Conservation (phyloP, 2,797 vertebrate species). For the Bovichtus diacanthus region DNA sequence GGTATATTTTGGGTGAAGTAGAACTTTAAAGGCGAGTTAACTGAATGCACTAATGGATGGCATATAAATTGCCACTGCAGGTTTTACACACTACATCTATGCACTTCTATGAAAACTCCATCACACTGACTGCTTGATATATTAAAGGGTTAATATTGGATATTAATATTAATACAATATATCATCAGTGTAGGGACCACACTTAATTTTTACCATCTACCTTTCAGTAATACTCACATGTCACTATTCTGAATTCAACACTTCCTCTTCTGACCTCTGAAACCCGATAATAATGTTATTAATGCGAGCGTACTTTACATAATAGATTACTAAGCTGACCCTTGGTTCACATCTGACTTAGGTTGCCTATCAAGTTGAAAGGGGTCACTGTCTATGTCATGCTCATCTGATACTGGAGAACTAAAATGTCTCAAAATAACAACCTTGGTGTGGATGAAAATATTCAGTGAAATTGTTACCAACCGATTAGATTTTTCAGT, state of each 20-base stretch:
- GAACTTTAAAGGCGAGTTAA: too few species aligned
- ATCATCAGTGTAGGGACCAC: neutral
- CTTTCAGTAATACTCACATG: neutral
- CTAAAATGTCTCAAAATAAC: slow-evolving; percentile 3
- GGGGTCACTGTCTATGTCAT: slow-evolving; percentile 36
- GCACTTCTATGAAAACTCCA: neutral
- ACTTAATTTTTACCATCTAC: neutral
- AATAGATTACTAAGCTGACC: slow-evolving; percentile 36
- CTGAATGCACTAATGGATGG: too few species aligned
- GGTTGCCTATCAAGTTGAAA: slow-evolving; percentile 34
- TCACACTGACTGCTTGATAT: neutral
- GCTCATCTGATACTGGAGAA: slow-evolving; percentile 20
- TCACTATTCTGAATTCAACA: neutral
- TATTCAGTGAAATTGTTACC: neutral
- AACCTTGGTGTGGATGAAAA: neutral
- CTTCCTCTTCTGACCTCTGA: slow-evolving; percentile 17
- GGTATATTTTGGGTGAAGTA: too few species aligned
- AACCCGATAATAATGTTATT: slow-evolving; percentile 31
- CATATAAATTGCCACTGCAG: neutral
- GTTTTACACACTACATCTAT: neutral
- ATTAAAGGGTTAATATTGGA: neutral
- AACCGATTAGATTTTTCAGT: neutral
- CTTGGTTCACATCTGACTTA: slow-evolving; percentile 33
- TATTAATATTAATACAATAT: neutral
- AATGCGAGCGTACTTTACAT: slow-evolving; percentile 21